Evolutionary conservation across 2,113 vertebrate genomes (phyloP).

Genomic region (Antechinus stuartii): DNA sequence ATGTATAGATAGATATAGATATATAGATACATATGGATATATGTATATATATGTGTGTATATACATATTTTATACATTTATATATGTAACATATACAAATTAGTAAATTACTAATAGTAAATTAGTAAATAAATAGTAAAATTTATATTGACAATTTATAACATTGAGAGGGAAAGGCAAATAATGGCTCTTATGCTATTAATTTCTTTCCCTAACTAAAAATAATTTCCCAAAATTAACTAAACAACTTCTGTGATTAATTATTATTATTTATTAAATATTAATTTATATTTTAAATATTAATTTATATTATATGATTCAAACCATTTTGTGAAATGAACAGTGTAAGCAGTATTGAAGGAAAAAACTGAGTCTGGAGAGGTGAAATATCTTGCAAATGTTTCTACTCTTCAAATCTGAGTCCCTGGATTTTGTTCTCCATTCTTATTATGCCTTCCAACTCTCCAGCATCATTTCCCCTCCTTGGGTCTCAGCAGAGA

Average conservation of each 20-base stretch:
- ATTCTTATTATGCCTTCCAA: not conserved
- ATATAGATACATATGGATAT: too few species aligned
- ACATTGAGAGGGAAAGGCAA: not conserved
- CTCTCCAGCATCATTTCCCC: not conserved
- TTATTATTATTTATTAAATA: too few species aligned
- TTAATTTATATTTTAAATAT: too few species aligned
- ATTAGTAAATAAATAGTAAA: not conserved
- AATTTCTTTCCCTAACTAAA: not conserved
- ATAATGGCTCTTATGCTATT: not conserved
- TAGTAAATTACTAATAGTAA: too few species aligned
- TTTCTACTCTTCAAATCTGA: not conserved
- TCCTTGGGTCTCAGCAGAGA: not conserved
- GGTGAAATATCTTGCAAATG: not conserved
- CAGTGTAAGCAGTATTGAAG: not conserved
- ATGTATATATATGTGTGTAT: too few species aligned
- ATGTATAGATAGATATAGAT: too few species aligned
- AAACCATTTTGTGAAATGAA: not conserved
- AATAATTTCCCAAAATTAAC: not conserved
- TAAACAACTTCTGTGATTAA: not conserved
- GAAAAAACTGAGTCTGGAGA: not conserved
- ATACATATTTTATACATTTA: too few species aligned
- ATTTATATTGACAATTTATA: not conserved
- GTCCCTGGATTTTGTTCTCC: not conserved
- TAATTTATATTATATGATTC: not conserved
- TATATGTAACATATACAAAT: too few species aligned